Percentiles rank a stretch among this genome's conserved stretches.
Evolutionary conservation across 2,888 invertebrate species (phyloP).

Genomic region (Microplitis deprimator): DNA sequence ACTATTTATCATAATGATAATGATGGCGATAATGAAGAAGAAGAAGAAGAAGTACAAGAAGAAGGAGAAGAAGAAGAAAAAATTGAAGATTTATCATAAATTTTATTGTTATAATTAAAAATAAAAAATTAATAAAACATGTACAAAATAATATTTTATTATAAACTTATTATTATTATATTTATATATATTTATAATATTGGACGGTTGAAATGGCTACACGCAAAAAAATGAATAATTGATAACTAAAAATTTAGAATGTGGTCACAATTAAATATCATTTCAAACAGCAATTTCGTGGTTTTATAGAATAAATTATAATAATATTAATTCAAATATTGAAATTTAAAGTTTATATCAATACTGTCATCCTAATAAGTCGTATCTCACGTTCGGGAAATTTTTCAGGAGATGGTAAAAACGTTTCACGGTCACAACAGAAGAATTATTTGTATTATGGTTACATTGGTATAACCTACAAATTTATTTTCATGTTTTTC

Average conservation of each 20-base stretch:
- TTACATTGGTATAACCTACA: too few species aligned
- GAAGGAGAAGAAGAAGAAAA: neutral
- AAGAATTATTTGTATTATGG: too few species aligned
- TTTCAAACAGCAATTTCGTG: too few species aligned
- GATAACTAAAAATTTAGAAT: too few species aligned
- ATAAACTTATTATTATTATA: slow-evolving; percentile 24
- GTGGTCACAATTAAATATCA: too few species aligned
- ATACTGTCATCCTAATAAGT: too few species aligned
- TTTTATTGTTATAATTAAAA: slow-evolving; percentile 3
- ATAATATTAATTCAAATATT: too few species aligned
- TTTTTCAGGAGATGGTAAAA: too few species aligned
- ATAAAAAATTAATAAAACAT: slow-evolving; percentile 48
- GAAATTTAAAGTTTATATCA: neutral
- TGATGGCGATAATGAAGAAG: neutral
- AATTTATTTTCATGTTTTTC: too few species aligned
- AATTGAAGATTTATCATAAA: slow-evolving; percentile 12
- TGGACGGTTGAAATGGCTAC: slow-evolving; percentile 55
- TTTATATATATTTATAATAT: slow-evolving; percentile 37
- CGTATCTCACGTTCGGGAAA: too few species aligned
- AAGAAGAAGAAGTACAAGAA: neutral
- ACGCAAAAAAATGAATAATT: neutral
- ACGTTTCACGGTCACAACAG: too few species aligned
- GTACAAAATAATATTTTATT: slow-evolving; percentile 53
- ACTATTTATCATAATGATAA: slow-evolving; percentile 3
- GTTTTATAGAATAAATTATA: too few species aligned